Evolutionary conservation across 2,888 invertebrate genomes (phyloP).

Genomic region (Biston betularia): DNA sequence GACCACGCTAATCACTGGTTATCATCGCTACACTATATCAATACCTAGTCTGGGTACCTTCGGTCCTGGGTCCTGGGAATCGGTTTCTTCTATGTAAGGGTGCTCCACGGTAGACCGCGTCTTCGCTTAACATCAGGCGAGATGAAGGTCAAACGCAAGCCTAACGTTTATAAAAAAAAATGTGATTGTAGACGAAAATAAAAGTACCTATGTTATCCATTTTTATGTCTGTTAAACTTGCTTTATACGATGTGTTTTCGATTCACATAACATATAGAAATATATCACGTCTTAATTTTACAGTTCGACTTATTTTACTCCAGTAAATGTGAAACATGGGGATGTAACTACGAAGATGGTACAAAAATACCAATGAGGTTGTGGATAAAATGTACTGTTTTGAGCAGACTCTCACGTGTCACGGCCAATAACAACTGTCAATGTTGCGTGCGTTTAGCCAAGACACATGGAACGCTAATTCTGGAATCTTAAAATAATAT

Average conservation of each 20-base stretch:
- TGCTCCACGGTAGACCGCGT: too few relatives aligned
- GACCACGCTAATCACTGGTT: too few relatives aligned
- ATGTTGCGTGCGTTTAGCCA: conserved; percentile 81
- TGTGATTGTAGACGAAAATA: too few relatives aligned
- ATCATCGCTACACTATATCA: too few relatives aligned
- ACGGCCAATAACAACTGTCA: conserved; percentile 80
- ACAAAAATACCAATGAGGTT: conserved; percentile 77
- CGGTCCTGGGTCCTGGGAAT: too few relatives aligned
- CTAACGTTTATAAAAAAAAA: too few relatives aligned
- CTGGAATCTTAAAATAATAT: conserved; percentile 69
- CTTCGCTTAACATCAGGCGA: too few relatives aligned
- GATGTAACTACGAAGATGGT: conserved; percentile 45
- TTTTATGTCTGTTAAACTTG: too few relatives aligned
- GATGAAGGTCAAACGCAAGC: too few relatives aligned
- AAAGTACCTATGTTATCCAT: too few relatives aligned
- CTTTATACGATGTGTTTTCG: conserved; percentile 12
- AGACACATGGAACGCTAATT: conserved; percentile 75
- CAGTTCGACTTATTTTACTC: conserved; percentile 79
- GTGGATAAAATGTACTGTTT: conserved; percentile 57
- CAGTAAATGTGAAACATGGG: conserved; percentile 73
- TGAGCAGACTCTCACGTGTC: conserved; percentile 67
- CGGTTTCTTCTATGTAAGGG: too few relatives aligned
- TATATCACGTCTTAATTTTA: conserved; percentile 74
- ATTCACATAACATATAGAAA: conserved; percentile 36
- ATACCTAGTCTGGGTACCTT: too few relatives aligned